Evolutionary conservation across 2,113 vertebrate genomes (phyloP), one percentile per base, ranked within the genome.

Genomic region (Dendropsophus ebraccatus): DNA sequence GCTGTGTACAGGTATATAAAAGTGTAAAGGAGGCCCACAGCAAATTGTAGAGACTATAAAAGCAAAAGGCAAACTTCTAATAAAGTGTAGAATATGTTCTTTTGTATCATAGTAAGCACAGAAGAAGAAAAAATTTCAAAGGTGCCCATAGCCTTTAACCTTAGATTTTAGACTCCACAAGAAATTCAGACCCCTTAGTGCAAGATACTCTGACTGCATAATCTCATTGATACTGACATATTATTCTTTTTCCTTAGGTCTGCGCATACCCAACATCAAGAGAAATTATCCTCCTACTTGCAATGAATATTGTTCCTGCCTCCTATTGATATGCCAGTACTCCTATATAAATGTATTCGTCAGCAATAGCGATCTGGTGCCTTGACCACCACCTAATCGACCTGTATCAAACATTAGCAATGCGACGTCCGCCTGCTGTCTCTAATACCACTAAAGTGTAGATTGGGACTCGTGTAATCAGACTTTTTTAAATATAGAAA

Each of bases 391-490:
- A 69, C 21, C 23, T 23, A 21, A 78, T 37, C 11, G 21, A 35
- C 19, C 30, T n/a, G 17, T 25, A 78, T 54, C 11, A 30, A 54
- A 9, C 62, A 5, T 54, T 12, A 16, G 19, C 10, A 49, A 67
- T 11, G 35, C 17, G 21, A 50, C 5, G n/a, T 32, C 49, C 60
- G 23, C 9, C 50, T 30, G 17, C 8, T 81, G 50, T 56, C 32
- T 21, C 12, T 60, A 75, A 75, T 74, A 45, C 70, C 52, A 84
- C 82, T 84, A 11, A 77, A 47, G 8, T 30, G 47, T 25, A 81
- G 35, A 52, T 25, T 14, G n/a, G 50, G 37, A 67, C 7, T 50
- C 19, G n/a, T 82, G 81, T 70, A 72, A 32, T 30, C 28, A 72
- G 13, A 35, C 47, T n/a, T 32, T 30, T 35, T 30, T 73, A 56